These are phyloP conservation scores for Microvelia longipes DNA, from an alignment of 1,140 invertebrate genomes.

Conservation along the genomic window DNA sequence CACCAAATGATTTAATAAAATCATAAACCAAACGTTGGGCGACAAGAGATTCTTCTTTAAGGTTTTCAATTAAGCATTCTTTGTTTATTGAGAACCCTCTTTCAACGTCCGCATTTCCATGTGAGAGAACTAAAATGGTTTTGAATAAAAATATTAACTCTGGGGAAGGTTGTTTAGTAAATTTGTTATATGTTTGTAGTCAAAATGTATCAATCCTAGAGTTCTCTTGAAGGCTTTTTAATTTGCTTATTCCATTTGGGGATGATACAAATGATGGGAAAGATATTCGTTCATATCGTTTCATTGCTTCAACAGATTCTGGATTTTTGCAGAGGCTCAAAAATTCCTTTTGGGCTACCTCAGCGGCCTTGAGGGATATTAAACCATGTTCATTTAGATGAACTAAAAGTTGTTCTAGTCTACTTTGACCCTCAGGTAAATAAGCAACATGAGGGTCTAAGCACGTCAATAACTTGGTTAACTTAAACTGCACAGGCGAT, in stretches of 20 bases:
- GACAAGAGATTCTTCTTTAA: too few relatives aligned
- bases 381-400: background rate
- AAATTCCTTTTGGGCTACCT: background rate
- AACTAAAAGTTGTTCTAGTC: background rate
- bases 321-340: background rate
- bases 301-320: background rate
- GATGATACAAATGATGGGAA: background rate
- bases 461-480: background rate
- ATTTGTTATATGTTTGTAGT: background rate
- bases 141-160: background rate
- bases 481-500: background rate
- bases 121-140: conserved; percentile 10
- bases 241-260: background rate
- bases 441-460: background rate
- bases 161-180: background rate
- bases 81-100: too few relatives aligned
- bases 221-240: background rate
- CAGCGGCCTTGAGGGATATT: background rate
- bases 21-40: too few relatives aligned
- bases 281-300: background rate
- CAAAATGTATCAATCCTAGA: background rate
- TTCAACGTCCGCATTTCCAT: conserved; percentile 22
- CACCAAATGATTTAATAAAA: too few relatives aligned
- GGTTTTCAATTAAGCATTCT: too few relatives aligned
- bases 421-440: background rate